Percentiles rank a stretch among this genome's conserved stretches.
These are phyloP conservation scores for Dendropsophus ebraccatus DNA, from an alignment of 2,113 vertebrate species.

Conservation along the genomic window DNA sequence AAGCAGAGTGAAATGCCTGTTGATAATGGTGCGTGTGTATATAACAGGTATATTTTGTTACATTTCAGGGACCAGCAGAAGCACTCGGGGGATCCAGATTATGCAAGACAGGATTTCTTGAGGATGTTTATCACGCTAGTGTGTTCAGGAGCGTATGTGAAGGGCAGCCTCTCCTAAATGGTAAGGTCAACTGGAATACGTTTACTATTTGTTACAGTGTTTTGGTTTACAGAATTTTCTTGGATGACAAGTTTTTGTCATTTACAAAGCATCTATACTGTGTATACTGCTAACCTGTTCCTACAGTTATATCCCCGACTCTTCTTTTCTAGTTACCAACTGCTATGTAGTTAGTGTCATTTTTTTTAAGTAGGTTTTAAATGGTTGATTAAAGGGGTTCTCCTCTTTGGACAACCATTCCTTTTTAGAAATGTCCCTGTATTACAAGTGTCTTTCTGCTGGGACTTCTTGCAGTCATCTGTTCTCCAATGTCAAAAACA, in stretches of 20 bases:
- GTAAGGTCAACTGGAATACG: conserved; percentile 71
- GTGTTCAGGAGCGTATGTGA: conserved; percentile 81
- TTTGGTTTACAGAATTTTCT: background rate
- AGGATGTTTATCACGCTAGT: conserved; percentile 88
- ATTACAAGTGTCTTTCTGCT: too few species aligned
- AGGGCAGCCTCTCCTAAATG: conserved; percentile 90
- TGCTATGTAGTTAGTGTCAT: background rate
- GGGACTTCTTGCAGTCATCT: too few species aligned
- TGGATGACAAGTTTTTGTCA: background rate
- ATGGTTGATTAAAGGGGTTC: background rate
- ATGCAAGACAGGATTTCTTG: conserved; percentile 94
- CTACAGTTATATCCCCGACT: too few species aligned
- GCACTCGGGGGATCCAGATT: conserved; percentile 81
- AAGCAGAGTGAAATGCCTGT: conserved; percentile 72
- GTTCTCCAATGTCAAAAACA: too few species aligned
- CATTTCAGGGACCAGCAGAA: conserved; percentile 85
- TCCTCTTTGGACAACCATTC: background rate
- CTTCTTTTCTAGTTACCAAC: background rate
- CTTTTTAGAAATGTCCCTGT: background rate
- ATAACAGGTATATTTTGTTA: conserved; percentile 69
- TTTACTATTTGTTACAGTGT: background rate
- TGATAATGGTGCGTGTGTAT: conserved; percentile 63
- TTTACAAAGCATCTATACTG: background rate
- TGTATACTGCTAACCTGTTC: too few species aligned
- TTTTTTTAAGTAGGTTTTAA: background rate